Conservation (phyloP, 92 coral and sea anemone genomes). For the Scolanthus callimorphus region DNA sequence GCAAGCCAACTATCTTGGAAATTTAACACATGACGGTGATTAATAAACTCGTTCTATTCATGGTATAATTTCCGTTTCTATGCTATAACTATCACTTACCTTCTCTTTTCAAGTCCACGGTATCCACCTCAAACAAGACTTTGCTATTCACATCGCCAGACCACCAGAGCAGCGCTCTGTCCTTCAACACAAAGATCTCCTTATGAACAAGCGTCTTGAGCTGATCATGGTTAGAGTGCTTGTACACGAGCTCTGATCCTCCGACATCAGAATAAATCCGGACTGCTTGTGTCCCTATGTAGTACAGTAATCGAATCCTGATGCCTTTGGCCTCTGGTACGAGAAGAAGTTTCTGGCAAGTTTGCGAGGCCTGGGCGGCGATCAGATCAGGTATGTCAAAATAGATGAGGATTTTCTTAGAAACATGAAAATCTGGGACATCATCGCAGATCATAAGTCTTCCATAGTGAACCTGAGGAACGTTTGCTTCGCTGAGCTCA, state of each 20-base stretch:
- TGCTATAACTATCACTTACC: constrained; percentile 32
- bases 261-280: constrained; percentile 4
- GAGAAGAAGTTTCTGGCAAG: constrained; percentile 21
- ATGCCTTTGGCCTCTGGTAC: constrained; percentile 38
- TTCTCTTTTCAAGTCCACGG: background rate
- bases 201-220: constrained; percentile 30
- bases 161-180: constrained; percentile 21
- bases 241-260: background rate
- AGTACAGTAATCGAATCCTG: constrained; percentile 27
- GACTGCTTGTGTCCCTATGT: constrained; percentile 23
- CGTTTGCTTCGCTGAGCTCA: constrained; percentile 15
- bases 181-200: constrained; percentile 24
- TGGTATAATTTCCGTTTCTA: too few relatives aligned
- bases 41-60: too few relatives aligned
- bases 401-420: constrained; percentile 11
- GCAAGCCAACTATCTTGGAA: too few relatives aligned
- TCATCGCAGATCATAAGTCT: constrained; percentile 35
- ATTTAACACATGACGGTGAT: too few relatives aligned
- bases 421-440: constrained; percentile 2
- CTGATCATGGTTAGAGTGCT: background rate
- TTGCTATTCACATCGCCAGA: constrained; percentile 34
- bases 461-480: constrained; percentile 40
- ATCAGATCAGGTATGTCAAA: constrained; percentile 21
- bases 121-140: constrained; percentile 34
- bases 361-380: background rate